Evolutionary conservation across 2,113 vertebrate species (phyloP), one percentile per base, ranked within the genome.

Genomic region (Nesoenas mayeri): DNA sequence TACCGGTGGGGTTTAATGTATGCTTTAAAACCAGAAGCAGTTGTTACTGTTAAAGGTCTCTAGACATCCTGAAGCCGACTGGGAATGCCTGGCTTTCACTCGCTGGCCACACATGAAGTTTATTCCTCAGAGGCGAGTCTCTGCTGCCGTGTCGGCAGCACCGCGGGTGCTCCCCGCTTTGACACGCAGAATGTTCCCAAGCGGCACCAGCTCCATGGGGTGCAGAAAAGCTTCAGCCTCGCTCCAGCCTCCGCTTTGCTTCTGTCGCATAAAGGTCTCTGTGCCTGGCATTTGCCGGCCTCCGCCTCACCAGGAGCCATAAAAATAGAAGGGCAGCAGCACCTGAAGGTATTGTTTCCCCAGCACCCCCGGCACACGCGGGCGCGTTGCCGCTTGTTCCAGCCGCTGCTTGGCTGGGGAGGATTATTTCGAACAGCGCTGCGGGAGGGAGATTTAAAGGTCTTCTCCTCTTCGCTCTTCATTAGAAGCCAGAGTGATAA

Each of bases 281-380:
- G 47, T 3, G 13, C 1, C 36, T 34, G 54, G 80, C 32, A 13
- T 95, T 85, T 88, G 94, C 71, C 31, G 81, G 91, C 67, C 79
- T 58, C 2, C 3, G 56, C 79, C 28, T 18, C 12, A 9, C 20
- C 42, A 80, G 91, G 4, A 91, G 58, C 66, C 51, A 14, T 94
- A 89, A 88, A 95, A 91, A 48, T 0, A 4, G 40, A 82, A 94
- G 88, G 36, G n/a, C 71, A 93, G 7, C 56, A 34, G 8, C 80
- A 26, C 79, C 91, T 84, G 9, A 4, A 79, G 82, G 91, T 74
- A 48, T 16, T 22, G 20, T 8, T 56, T 78, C 70, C 16, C 72
- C 38, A 2, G 5, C 65, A 26, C 64, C 11, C 77, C 34, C 2
- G 36, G 1, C 10, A 1, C 3, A 0, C 2, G 2, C 0, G 5